Percentiles rank a stretch among this genome's conserved stretches.
Evolutionary conservation across 2,113 vertebrate genomes (phyloP).

Genomic region (Clupea harengus): DNA sequence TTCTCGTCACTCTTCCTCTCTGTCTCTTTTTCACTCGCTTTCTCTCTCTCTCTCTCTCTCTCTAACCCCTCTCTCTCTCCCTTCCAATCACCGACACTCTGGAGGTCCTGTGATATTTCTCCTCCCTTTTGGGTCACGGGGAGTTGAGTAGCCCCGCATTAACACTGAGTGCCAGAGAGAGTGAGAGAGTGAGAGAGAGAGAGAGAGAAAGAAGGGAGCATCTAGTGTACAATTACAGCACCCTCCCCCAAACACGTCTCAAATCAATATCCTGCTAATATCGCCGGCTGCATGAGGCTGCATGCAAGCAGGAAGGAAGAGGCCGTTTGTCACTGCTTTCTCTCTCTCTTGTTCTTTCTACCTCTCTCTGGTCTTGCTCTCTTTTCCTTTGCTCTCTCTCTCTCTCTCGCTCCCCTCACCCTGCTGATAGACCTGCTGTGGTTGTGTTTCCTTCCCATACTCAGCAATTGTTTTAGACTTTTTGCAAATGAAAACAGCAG

Average conservation of each 20-base stretch:
- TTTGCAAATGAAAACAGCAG: background rate
- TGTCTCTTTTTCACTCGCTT: conserved; percentile 26
- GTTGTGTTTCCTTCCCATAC: background rate
- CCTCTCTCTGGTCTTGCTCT: background rate
- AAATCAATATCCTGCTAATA: conserved; percentile 90
- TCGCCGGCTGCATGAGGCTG: conserved; percentile 74
- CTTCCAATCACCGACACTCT: background rate
- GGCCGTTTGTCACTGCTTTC: conserved; percentile 79
- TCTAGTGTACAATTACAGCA: conserved; percentile 81
- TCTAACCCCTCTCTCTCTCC: conserved; percentile 28
- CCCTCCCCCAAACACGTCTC: conserved; percentile 74
- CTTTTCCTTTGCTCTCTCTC: conserved; percentile 18
- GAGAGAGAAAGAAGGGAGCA: conserved; percentile 56
- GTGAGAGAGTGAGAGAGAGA: too few relatives aligned
- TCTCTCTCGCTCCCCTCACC: conserved; percentile 38
- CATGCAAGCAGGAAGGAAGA: conserved; percentile 81
- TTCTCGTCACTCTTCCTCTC: conserved; percentile 37
- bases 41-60: conserved; percentile 62
- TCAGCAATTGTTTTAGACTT: background rate
- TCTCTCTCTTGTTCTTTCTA: conserved; percentile 50
- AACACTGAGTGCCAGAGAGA: conserved; percentile 30
- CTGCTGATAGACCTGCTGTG: background rate
- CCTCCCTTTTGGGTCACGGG: conserved; percentile 32
- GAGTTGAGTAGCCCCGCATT: background rate
- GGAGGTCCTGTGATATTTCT: background rate